Percentiles rank a stretch among this genome's conserved stretches.
These are phyloP conservation scores for Salmo trutta DNA, from an alignment of 2,797 vertebrate species.

Conservation along the genomic window DNA sequence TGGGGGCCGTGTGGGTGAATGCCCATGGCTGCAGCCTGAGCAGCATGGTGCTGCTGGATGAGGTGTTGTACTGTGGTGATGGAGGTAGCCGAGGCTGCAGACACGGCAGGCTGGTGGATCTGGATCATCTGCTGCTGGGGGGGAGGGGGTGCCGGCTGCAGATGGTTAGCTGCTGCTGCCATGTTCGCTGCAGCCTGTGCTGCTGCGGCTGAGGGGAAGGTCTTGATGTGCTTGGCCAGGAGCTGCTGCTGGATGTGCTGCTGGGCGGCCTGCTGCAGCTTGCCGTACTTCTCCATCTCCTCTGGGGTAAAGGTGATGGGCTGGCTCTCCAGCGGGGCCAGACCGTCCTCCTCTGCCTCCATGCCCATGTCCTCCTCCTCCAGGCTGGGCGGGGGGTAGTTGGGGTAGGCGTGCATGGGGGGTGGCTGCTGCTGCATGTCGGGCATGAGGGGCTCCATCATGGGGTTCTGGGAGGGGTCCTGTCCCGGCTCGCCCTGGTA, in stretches of 20 bases:
- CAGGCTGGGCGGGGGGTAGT: constrained; percentile 81
- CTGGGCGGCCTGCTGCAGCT: constrained; percentile 96
- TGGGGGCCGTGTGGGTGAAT: constrained; percentile 90
- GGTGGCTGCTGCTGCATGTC: constrained; percentile 75
- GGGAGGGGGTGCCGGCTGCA: constrained; percentile 75
- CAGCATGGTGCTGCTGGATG: constrained; percentile 93
- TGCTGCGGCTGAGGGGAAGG: constrained; percentile 84
- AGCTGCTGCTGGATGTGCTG: constrained; percentile 99
- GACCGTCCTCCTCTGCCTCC: constrained; percentile 81
- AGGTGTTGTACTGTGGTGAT: constrained; percentile 95
- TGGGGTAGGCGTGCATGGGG: constrained; percentile 82
- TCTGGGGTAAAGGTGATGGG: constrained; percentile 98
- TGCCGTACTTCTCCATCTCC: constrained; percentile 99
- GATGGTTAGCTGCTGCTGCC: constrained; percentile 64
- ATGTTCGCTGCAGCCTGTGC: constrained; percentile 75
- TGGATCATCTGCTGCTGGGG: constrained; percentile 81
- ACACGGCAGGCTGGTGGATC: constrained; percentile 90
- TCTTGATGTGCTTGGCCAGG: constrained; percentile 95
- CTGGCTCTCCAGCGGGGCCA: constrained; percentile 95
- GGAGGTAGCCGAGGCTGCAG: constrained; percentile 85
- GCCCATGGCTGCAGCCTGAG: constrained; percentile 87
- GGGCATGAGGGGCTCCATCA: constrained; percentile 83
- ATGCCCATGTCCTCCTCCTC: constrained; percentile 80
- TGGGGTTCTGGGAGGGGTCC: constrained; percentile 60
- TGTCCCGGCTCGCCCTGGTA: constrained; percentile 78